These are phyloP conservation scores for Parazoanthus darwini DNA, from an alignment of 92 coral and sea anemone species.

Conservation along the genomic window DNA sequence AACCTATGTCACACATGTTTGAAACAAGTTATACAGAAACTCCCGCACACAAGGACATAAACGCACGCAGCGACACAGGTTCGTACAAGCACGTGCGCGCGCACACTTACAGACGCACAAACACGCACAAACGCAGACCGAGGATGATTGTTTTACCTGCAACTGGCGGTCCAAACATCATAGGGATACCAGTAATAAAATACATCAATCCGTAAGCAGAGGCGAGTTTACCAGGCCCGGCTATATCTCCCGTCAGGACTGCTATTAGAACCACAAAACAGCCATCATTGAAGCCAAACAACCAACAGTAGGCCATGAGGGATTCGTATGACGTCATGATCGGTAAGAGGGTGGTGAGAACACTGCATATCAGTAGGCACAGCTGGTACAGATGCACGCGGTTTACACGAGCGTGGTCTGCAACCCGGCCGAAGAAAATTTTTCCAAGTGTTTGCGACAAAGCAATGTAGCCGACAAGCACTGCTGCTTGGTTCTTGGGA, in stretches of 20 bases:
- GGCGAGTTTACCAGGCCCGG: conserved; percentile 65
- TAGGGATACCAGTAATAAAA: conserved; percentile 64
- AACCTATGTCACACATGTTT: no score
- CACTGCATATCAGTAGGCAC: conserved; percentile 71
- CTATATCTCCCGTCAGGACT: conserved; percentile 77
- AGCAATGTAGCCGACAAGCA: conserved; percentile 77
- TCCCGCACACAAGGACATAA: background rate
- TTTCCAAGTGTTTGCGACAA: conserved; percentile 80
- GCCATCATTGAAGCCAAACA: conserved; percentile 84
- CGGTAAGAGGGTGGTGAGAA: conserved; percentile 71
- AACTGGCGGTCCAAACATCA: conserved; percentile 86
- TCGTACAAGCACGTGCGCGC: background rate
- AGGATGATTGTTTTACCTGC: conserved; percentile 57
- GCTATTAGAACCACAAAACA: conserved; percentile 76
- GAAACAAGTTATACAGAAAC: background rate
- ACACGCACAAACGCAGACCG: background rate
- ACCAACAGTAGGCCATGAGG: conserved; percentile 61
- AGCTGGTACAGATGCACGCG: conserved; percentile 69
- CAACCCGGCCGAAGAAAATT: conserved; percentile 72
- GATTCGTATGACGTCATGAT: conserved; percentile 57
- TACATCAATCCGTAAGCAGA: conserved; percentile 78
- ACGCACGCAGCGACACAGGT: background rate
- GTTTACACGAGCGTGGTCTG: conserved; percentile 80
- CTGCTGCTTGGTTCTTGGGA: conserved; percentile 57
- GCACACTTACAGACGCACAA: background rate